A percentile compares a stretch with the other conserved stretches of the same genome.
These are phyloP conservation scores for Nycticryphes semicollaris DNA, from an alignment of 2,113 vertebrate species.

Conservation along the genomic window DNA sequence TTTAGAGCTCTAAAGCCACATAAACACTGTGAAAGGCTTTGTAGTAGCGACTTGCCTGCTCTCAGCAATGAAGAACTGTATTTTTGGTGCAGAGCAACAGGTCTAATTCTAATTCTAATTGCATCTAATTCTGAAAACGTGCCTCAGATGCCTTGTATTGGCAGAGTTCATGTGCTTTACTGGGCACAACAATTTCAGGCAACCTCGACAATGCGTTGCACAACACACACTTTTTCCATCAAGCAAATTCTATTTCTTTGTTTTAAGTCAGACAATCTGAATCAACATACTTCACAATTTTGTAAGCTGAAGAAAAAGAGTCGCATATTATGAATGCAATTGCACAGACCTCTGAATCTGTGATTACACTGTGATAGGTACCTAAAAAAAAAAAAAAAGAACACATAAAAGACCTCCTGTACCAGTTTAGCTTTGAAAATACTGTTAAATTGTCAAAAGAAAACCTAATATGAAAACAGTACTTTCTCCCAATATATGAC, in stretches of 20 bases:
- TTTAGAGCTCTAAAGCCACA: not conserved
- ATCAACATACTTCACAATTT: constrained; percentile 44
- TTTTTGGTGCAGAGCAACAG: not conserved
- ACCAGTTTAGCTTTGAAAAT: not conserved
- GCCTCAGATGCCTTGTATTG: not conserved
- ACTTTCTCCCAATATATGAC: not conserved
- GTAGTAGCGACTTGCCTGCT: not conserved
- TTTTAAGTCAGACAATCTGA: constrained; percentile 45
- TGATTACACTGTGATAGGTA: not conserved
- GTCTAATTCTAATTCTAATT: no score
- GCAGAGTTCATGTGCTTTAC: not conserved
- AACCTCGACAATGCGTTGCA: not conserved
- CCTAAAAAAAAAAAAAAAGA: not conserved
- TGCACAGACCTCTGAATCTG: not conserved
- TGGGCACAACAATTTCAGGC: not conserved
- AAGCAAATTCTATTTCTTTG: not conserved
- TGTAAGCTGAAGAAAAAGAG: constrained; percentile 15
- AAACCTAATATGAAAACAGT: not conserved
- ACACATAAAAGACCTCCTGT: not conserved
- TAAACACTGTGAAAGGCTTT: not conserved
- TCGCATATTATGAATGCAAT: constrained; percentile 36
- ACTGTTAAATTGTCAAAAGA: not conserved
- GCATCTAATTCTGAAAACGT: not conserved
- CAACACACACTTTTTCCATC: not conserved
- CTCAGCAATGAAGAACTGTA: not conserved